A percentile compares a stretch with the other conserved stretches of the same genome.
Conservation (phyloP, 2,797 vertebrate genomes). For the Lycodopsis pacificus region DNA sequence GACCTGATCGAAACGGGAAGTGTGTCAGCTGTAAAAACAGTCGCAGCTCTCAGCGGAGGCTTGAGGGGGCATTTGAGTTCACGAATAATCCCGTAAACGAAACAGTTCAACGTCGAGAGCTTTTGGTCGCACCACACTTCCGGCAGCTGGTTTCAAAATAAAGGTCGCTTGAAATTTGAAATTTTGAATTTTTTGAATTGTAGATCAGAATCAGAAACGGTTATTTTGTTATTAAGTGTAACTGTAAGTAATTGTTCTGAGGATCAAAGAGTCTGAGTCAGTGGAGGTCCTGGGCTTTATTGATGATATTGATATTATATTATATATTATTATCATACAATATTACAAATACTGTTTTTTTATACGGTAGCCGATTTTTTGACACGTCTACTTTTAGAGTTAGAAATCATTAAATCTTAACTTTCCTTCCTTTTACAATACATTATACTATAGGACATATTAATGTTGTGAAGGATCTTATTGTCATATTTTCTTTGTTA, state of each 20-base stretch:
- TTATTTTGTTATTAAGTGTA: not conserved
- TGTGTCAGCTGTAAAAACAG: slow-evolving; percentile 71
- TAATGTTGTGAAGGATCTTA: not conserved
- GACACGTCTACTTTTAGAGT: too few species aligned
- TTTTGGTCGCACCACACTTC: not conserved
- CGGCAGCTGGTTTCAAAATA: slow-evolving; percentile 45
- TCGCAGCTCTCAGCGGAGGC: slow-evolving; percentile 37
- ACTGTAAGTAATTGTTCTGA: too few species aligned
- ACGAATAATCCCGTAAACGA: slow-evolving; percentile 41
- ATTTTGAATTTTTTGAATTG: not conserved
- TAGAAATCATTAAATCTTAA: not conserved
- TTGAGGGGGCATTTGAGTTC: slow-evolving; percentile 65
- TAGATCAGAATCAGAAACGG: not conserved
- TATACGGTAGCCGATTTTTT: too few species aligned
- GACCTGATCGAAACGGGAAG: slow-evolving; percentile 64
- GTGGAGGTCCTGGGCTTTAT: too few species aligned
- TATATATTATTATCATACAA: too few species aligned
- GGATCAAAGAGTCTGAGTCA: too few species aligned
- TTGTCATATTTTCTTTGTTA: not conserved
- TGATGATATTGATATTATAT: too few species aligned
- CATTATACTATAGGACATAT: not conserved
- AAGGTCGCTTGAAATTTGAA: slow-evolving; percentile 8
- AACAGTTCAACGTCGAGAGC: not conserved
- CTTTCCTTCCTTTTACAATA: not conserved
- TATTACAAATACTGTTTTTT: too few species aligned